Conservation (phyloP, 2,113 vertebrate genomes). For the Amazona vittata region DNA sequence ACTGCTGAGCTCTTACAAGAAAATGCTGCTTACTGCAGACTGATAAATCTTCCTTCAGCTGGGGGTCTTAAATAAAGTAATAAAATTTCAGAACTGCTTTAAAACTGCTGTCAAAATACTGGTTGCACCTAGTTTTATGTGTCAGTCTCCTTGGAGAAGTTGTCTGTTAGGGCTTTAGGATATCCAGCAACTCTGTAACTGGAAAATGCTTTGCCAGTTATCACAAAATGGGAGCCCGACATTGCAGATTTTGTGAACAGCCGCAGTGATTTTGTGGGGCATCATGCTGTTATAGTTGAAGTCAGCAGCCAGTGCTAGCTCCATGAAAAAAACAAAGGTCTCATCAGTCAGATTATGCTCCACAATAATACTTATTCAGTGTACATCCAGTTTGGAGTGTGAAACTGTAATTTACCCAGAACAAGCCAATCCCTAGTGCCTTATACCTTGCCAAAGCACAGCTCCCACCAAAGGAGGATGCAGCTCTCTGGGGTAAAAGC, state of each 20-base stretch:
- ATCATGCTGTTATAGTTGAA: background rate
- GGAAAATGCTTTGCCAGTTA: background rate
- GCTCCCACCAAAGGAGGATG: background rate
- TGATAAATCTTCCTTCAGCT: constrained; percentile 36
- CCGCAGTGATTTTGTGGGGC: background rate
- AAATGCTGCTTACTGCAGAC: background rate
- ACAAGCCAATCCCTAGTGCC: background rate
- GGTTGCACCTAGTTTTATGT: background rate
- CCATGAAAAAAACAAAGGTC: background rate
- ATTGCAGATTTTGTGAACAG: background rate
- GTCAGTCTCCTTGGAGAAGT: background rate
- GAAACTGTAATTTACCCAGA: background rate
- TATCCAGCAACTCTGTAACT: background rate
- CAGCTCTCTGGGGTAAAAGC: background rate
- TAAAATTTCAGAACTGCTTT: background rate
- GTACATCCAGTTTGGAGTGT: background rate
- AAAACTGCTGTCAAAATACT: background rate
- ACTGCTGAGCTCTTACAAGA: constrained; percentile 28
- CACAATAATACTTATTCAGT: background rate
- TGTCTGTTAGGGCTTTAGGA: background rate
- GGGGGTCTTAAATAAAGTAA: background rate
- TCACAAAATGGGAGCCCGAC: background rate
- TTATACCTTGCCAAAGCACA: background rate
- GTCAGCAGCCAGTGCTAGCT: background rate
- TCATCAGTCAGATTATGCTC: background rate